Percentiles rank a stretch among this genome's conserved stretches.
phyloP scores from a whole-genome alignment of 1,140 invertebrate genomes.

The Drosophila pachea region DNA sequence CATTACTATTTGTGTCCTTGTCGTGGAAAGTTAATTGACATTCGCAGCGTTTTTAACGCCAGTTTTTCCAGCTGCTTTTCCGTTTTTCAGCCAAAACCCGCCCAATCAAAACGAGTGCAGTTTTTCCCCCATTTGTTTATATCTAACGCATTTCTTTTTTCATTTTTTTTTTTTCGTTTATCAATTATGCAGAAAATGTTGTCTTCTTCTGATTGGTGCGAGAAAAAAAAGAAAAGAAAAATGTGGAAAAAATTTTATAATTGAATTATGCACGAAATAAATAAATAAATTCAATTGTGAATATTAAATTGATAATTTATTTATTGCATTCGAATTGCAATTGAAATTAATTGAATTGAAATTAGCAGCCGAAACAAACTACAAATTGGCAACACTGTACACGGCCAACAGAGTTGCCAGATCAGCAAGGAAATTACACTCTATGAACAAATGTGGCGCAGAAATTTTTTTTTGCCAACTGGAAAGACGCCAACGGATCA shows the following conservation, averaged over 20 bases:
- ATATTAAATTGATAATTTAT: slow-evolving; percentile 36
- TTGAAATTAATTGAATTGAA: slow-evolving; percentile 47
- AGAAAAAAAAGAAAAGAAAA: slow-evolving; percentile 40
- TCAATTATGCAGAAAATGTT: slow-evolving; percentile 54
- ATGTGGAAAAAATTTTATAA: slow-evolving; percentile 42
- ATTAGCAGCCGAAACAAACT: slow-evolving; percentile 27
- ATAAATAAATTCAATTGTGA: slow-evolving; percentile 38
- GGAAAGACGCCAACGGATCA: slow-evolving; percentile 52
- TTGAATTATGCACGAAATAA: slow-evolving; percentile 65
- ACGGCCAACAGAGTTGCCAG: neutral
- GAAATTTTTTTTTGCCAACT: slow-evolving; percentile 39
- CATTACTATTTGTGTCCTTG: slow-evolving; percentile 36
- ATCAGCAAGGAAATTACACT: too few relatives aligned
- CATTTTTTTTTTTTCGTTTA: slow-evolving; percentile 45
- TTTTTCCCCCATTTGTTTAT: slow-evolving; percentile 18
- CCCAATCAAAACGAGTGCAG: slow-evolving; percentile 32
- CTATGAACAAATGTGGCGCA: slow-evolving; percentile 9
- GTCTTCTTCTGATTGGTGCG: slow-evolving; percentile 14
- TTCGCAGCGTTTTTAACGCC: slow-evolving; percentile 34
- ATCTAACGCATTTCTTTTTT: neutral
- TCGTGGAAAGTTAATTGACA: slow-evolving; percentile 67
- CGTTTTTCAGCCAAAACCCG: neutral
- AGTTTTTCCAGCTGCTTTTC: neutral
- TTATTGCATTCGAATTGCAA: slow-evolving; percentile 49
- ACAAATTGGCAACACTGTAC: slow-evolving; percentile 11